Conservation (phyloP, 2,888 invertebrate species). For the Eilema caniola region DNA sequence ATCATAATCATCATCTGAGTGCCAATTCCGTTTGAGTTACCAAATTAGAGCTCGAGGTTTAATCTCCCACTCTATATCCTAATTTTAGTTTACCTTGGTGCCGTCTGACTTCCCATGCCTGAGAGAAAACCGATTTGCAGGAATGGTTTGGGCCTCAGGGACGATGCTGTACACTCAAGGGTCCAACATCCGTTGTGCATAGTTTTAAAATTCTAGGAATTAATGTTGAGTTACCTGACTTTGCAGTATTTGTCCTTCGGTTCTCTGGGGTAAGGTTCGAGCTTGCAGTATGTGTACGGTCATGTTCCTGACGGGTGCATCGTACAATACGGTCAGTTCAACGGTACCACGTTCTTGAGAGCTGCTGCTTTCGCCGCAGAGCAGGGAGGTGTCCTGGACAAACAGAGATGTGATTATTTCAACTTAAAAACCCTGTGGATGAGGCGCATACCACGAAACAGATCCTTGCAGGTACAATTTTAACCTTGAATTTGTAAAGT, state of each 20-base stretch:
- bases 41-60: too few species aligned
- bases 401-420: not conserved
- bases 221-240: conserved; percentile 66
- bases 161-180: too few species aligned
- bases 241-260: conserved; percentile 74
- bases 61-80: too few species aligned
- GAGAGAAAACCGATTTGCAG: too few species aligned
- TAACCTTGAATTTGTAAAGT: too few species aligned
- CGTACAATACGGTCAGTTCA: conserved; percentile 95
- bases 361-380: conserved; percentile 82
- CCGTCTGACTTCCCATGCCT: too few species aligned
- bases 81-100: too few species aligned
- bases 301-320: conserved; percentile 96
- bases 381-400: conserved; percentile 79
- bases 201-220: not conserved
- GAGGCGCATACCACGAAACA: not conserved
- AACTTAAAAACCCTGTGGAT: not conserved
- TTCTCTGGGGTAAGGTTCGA: conserved; percentile 90
- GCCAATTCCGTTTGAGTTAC: too few species aligned
- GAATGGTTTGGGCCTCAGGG: too few species aligned
- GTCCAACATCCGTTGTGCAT: not conserved
- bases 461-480: not conserved
- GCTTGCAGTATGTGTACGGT: conserved; percentile 97
- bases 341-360: conserved; percentile 90
- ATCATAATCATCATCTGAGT: too few species aligned